A percentile compares a stretch with the other conserved stretches of the same genome.
phyloP scores from a whole-genome alignment of 2,113 vertebrate species.

The Balaenoptera acutorostrata region DNA sequence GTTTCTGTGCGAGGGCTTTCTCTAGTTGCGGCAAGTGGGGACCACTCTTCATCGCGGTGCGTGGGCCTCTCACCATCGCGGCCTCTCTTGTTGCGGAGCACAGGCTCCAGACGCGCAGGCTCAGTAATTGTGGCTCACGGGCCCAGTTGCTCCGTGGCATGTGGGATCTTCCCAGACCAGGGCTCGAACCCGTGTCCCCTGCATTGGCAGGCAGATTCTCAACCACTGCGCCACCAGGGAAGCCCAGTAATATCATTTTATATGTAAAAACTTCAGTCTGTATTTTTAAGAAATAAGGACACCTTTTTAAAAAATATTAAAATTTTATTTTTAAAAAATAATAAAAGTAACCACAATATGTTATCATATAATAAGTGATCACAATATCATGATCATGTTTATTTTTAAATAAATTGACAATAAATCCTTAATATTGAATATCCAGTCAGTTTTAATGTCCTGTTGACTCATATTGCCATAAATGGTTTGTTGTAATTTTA shows the following conservation, averaged over 20 bases:
- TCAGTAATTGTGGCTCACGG: too few species aligned
- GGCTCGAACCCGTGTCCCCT: too few species aligned
- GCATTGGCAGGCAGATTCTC: too few species aligned
- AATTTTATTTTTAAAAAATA: neutral
- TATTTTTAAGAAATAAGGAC: neutral
- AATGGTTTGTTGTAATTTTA: neutral
- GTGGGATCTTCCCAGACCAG: too few species aligned
- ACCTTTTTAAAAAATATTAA: neutral
- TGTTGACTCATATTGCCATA: neutral
- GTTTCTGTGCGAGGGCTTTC: too few species aligned
- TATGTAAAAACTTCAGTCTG: neutral
- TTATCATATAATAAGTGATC: neutral
- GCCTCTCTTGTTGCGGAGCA: too few species aligned
- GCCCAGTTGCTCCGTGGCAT: too few species aligned
- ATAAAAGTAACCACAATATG: neutral
- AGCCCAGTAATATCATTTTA: neutral
- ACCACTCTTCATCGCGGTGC: too few species aligned
- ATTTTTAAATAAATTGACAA: neutral
- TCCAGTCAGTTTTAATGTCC: neutral
- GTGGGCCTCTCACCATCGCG: too few species aligned
- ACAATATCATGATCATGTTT: neutral
- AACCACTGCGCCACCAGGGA: too few species aligned
- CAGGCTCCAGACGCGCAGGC: too few species aligned
- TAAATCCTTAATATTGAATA: neutral
- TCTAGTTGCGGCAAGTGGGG: too few species aligned